Evolutionary conservation across 2,888 invertebrate genomes (phyloP).

Genomic region (Ochropleura plecta): DNA sequence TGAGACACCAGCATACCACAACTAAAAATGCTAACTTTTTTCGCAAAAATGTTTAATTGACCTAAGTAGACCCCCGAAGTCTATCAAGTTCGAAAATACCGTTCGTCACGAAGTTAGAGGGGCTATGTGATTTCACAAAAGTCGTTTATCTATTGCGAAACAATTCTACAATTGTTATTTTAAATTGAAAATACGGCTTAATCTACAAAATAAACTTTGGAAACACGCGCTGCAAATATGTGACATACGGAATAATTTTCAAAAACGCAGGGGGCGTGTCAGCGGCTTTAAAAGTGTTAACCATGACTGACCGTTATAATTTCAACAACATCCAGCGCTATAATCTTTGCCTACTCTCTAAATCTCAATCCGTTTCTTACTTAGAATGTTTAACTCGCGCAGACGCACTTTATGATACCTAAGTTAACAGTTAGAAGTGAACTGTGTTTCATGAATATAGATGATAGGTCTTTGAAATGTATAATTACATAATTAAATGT

Average conservation of each 20-base stretch:
- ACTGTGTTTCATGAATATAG: slow-evolving; percentile 16
- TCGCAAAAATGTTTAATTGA: not conserved
- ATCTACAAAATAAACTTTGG: not conserved
- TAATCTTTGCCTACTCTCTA: not conserved
- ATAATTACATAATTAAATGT: not conserved
- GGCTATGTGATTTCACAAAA: not conserved
- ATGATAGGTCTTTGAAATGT: not conserved
- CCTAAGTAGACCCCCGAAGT: not conserved
- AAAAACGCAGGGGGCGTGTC: slow-evolving; percentile 8
- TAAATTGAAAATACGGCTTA: not conserved
- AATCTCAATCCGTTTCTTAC: not conserved
- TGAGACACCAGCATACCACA: too few species aligned
- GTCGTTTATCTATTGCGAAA: not conserved
- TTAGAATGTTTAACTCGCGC: slow-evolving; percentile 3
- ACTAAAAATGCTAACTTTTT: too few species aligned
- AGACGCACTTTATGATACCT: not conserved
- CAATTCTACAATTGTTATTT: not conserved
- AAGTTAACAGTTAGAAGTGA: not conserved
- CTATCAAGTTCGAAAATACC: not conserved
- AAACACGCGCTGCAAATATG: not conserved
- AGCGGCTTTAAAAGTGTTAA: not conserved
- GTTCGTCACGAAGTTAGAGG: too few species aligned
- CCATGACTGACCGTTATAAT: slow-evolving; percentile 3
- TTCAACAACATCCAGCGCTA: not conserved
- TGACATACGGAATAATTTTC: not conserved